These are phyloP conservation scores for Drosophila kurseongensis DNA, from an alignment of 1,140 invertebrate species.

Conservation along the genomic window DNA sequence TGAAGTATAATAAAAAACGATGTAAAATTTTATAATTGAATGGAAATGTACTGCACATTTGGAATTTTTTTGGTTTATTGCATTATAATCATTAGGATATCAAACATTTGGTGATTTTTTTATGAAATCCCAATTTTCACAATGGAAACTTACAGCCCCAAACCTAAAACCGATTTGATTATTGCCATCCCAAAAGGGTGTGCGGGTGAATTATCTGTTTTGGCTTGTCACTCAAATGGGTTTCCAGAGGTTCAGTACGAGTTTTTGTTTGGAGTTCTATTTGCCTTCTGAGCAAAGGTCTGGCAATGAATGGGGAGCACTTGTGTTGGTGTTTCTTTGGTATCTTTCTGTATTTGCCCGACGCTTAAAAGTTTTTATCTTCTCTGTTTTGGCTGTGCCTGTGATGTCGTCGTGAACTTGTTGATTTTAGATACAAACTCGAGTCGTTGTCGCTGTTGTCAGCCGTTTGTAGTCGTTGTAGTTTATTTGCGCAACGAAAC, in stretches of 20 bases:
- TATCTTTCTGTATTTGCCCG: constrained; percentile 54
- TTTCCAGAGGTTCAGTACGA: constrained; percentile 21
- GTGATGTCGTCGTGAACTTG: constrained; percentile 70
- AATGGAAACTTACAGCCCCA: constrained; percentile 12
- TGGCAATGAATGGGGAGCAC: constrained; percentile 63
- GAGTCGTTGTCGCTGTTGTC: constrained; percentile 42
- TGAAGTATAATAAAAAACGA: no score
- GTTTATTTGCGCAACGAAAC: constrained; percentile 76
- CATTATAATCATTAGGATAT: neutral
- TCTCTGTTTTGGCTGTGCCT: constrained; percentile 52
- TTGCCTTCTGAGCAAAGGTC: constrained; percentile 66
- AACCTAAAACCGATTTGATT: constrained; percentile 24
- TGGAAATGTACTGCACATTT: neutral
- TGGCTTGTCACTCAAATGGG: constrained; percentile 59
- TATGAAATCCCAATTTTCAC: neutral
- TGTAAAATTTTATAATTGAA: neutral
- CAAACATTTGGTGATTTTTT: neutral
- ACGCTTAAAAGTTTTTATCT: constrained; percentile 78
- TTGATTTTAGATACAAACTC: constrained; percentile 81
- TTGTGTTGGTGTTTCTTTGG: constrained; percentile 28
- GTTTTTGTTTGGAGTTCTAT: constrained; percentile 44
- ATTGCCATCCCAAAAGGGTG: constrained; percentile 10
- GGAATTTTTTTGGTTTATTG: neutral
- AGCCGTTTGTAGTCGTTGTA: constrained; percentile 40
- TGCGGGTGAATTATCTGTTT: constrained; percentile 28